phyloP scores from a whole-genome alignment of 2,888 invertebrate species.

The Autographa gamma region DNA sequence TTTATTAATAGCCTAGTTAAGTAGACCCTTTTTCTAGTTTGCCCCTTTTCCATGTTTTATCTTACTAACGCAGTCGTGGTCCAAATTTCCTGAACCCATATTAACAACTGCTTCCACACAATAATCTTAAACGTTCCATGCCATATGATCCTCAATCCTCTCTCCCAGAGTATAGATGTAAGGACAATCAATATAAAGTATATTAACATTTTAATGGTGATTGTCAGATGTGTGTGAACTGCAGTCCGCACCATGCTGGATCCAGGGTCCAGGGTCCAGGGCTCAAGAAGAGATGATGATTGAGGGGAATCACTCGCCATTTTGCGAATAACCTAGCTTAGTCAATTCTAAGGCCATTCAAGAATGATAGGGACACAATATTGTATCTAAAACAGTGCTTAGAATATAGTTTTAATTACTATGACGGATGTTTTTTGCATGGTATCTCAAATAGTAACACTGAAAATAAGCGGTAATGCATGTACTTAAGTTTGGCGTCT shows the following conservation, averaged over 20 bases:
- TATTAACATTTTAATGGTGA: conserved; percentile 58
- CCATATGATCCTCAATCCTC: conserved; percentile 3
- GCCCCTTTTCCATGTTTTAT: no score
- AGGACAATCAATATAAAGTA: conserved; percentile 33
- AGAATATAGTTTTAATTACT: conserved; percentile 18
- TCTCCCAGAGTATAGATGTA: conserved; percentile 16
- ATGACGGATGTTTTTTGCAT: conserved; percentile 8
- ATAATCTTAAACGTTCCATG: no score
- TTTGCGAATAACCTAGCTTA: conserved; percentile 26
- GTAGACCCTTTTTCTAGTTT: no score
- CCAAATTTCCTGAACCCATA: no score
- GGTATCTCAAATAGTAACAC: neutral
- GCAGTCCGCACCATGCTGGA: conserved; percentile 54
- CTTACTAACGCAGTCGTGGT: no score
- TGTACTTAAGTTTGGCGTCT: neutral
- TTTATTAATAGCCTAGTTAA: no score
- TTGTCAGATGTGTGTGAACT: conserved; percentile 61
- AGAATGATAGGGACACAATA: neutral
- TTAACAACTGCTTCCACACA: no score
- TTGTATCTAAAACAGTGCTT: conserved; percentile 9
- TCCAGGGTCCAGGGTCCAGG: conserved; percentile 57
- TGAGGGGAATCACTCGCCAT: conserved; percentile 37
- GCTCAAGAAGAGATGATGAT: conserved; percentile 61
- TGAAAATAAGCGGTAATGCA: neutral
- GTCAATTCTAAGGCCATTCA: neutral